Conservation (phyloP, 1,140 invertebrate genomes). For the Trinorchestia longiramus region DNA sequence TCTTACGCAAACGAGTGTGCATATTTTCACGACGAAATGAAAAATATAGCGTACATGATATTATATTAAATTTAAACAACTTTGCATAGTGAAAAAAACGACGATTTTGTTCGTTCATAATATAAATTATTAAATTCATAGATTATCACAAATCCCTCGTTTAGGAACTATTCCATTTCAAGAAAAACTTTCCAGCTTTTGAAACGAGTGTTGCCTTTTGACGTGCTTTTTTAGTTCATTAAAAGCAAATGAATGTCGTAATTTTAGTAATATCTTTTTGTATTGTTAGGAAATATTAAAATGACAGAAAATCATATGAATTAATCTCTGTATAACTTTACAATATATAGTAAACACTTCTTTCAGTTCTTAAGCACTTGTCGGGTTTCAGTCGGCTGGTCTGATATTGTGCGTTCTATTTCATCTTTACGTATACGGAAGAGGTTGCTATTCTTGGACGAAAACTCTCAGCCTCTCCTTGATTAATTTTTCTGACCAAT, state of each 20-base stretch:
- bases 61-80: background rate
- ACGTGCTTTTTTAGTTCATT: slow-evolving; percentile 33
- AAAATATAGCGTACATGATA: background rate
- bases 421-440: too few relatives aligned
- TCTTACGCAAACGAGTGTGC: background rate
- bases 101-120: background rate
- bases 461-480: too few relatives aligned
- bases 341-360: background rate
- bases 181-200: background rate
- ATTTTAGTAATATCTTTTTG: background rate
- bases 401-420: too few relatives aligned
- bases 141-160: background rate
- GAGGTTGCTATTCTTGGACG: too few relatives aligned
- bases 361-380: background rate
- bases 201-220: slow-evolving; percentile 49
- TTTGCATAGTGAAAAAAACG: background rate
- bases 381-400: too few relatives aligned
- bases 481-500: too few relatives aligned
- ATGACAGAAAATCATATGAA: background rate
- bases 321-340: background rate
- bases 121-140: background rate
- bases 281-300: background rate
- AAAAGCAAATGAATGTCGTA: slow-evolving; percentile 28
- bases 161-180: background rate
- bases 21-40: background rate